Base-by-base conservation (phyloP, 2,888 invertebrate species). In the Cheilosia pagana region DNA sequence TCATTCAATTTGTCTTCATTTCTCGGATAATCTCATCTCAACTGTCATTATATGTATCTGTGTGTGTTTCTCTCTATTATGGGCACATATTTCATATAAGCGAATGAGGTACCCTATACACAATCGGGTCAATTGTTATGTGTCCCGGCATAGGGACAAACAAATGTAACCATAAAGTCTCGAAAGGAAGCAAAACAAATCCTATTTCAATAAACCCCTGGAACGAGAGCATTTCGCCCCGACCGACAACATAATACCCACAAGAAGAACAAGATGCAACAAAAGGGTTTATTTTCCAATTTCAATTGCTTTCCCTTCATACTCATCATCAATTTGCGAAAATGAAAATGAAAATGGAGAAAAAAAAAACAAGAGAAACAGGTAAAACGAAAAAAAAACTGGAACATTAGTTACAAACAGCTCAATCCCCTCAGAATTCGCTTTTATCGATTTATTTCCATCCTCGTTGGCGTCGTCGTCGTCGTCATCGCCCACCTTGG, bases 241-340 rank as follows among this genome's bases (percentile, higher is more conserved):
- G 41, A 25, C 52, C 31, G 41, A 25, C 60, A 25, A 12, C 28
- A 16, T 25, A 63, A 52, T 52, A 21, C 35, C 31, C 10, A 68
- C n/a, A 57, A 39, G n/a, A 31, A 63, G n/a, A 41, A 62, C 43
- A 39, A 67, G n/a, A 25, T 45, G 16, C 1, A 25, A 12, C 45
- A 53, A 52, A 55, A 55, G 55, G 65, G 72, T 41, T 71, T 60
- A 53, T 77, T 67, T 77, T 82, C 28, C 60, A 71, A 77, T 77
- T 77, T 45, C 16, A 77, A 77, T 77, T 67, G 65, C 41, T 67
- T 45, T 39, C 52, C 39, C 65, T 28, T 53, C 77, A 55, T 67
- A 72, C 67, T 50, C 71, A 76, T 82, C 81, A 67, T 72, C 77
- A 67, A 67, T 77, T 71, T 77, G 65, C 63, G 14, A 70, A 59